Conservation (phyloP, 2,113 vertebrate genomes). For the Mustelus asterias region DNA sequence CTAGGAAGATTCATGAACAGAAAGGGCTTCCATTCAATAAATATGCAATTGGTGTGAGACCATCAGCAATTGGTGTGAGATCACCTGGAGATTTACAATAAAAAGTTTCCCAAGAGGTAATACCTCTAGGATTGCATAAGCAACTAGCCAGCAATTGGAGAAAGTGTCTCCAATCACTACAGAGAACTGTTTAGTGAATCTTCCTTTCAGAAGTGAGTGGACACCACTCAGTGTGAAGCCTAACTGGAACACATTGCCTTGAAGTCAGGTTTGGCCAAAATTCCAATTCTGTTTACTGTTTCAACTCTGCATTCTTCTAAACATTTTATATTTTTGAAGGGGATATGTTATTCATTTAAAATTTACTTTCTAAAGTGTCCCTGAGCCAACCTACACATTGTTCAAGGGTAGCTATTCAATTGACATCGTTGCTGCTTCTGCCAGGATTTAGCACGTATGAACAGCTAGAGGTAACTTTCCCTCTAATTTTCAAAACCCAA, state of each 20-base stretch:
- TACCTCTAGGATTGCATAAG: not conserved
- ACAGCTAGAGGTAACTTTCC: no score
- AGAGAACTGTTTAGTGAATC: not conserved
- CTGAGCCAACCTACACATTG: not conserved
- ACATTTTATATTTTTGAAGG: not conserved
- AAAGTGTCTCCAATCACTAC: not conserved
- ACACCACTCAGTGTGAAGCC: not conserved
- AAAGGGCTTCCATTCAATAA: no score
- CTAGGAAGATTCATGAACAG: no score
- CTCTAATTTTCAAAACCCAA: not conserved
- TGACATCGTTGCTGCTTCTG: not conserved
- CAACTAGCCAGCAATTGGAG: not conserved
- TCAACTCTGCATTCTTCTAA: not conserved
- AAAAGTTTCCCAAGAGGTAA: not conserved
- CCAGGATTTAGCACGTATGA: not conserved
- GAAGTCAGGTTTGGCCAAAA: not conserved
- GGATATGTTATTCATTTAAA: not conserved
- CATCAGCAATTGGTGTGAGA: no score
- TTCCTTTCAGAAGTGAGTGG: not conserved
- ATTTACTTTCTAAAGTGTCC: not conserved
- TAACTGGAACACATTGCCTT: not conserved
- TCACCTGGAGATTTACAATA: not conserved
- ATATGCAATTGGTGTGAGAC: no score
- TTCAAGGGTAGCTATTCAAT: not conserved
- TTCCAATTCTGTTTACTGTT: not conserved